phyloP scores from a whole-genome alignment of 2,113 vertebrate species.

The Chloropsis cyanopogon region DNA sequence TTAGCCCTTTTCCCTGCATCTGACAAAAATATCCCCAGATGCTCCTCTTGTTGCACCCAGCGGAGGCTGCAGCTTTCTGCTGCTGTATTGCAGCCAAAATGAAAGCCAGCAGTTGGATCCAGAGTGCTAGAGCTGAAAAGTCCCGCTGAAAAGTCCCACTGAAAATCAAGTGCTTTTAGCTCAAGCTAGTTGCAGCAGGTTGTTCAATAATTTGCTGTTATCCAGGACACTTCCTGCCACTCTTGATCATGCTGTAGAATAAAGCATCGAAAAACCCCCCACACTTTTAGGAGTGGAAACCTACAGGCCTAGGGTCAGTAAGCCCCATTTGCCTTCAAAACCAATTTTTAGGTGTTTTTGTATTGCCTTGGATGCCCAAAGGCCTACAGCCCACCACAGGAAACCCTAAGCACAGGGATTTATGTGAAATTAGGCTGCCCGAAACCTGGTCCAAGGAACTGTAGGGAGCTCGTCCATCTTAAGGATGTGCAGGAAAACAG shows the following conservation, averaged over 20 bases:
- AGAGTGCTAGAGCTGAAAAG: not conserved
- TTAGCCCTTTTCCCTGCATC: not conserved
- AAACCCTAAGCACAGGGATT: not conserved
- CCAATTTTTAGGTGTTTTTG: not conserved
- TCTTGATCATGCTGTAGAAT: not conserved
- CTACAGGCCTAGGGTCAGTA: not conserved
- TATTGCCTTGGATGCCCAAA: not conserved
- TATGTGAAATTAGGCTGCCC: not conserved
- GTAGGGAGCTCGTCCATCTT: not conserved
- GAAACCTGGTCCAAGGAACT: not conserved
- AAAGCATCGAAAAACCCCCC: accelerated
- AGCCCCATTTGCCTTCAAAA: not conserved
- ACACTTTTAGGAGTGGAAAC: not conserved
- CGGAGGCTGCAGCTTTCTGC: not conserved
- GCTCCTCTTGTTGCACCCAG: not conserved
- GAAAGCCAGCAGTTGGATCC: not conserved
- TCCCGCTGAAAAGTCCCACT: not conserved
- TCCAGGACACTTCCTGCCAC: not conserved
- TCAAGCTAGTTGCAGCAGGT: not conserved
- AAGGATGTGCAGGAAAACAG: not conserved
- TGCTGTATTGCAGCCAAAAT: not conserved
- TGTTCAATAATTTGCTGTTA: not conserved
- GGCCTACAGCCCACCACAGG: not conserved
- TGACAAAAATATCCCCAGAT: not conserved
- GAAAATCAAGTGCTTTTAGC: not conserved